Evolutionary conservation across 2,888 invertebrate genomes (phyloP).

Genomic region (Ophioninae sp.): DNA sequence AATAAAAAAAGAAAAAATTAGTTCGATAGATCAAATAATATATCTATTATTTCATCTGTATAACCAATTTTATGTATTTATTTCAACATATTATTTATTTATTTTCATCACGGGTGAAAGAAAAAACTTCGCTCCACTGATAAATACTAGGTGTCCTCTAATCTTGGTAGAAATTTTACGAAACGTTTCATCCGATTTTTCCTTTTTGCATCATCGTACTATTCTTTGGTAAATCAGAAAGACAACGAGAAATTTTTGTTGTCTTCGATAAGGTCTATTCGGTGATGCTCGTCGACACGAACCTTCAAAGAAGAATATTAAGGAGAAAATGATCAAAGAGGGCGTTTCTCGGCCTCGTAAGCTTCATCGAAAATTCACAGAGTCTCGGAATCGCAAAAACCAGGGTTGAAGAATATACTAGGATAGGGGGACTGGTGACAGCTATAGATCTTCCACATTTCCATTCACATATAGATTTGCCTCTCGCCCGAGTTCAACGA

Average conservation of each 20-base stretch:
- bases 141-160: neutral
- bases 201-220: constrained; percentile 4
- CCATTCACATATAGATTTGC: neutral
- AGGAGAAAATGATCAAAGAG: constrained; percentile 52
- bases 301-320: neutral
- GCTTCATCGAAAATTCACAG: constrained; percentile 35
- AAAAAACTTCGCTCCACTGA: neutral
- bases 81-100: too few species aligned
- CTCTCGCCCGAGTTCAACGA: constrained; percentile 21
- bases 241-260: constrained; percentile 12
- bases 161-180: constrained; percentile 18
- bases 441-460: neutral
- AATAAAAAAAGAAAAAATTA: too few species aligned
- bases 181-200: constrained; percentile 2
- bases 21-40: too few species aligned
- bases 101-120: constrained; percentile 4
- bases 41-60: too few species aligned
- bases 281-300: constrained; percentile 10
- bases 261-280: constrained; percentile 7
- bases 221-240: constrained; percentile 15
- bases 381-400: neutral
- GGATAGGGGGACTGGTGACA: neutral
- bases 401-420: neutral
- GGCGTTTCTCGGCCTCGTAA: constrained; percentile 19
- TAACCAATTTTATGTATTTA: too few species aligned